These are phyloP conservation scores for Sinonovacula constricta DNA, from an alignment of 1,140 invertebrate species.

Conservation along the genomic window DNA sequence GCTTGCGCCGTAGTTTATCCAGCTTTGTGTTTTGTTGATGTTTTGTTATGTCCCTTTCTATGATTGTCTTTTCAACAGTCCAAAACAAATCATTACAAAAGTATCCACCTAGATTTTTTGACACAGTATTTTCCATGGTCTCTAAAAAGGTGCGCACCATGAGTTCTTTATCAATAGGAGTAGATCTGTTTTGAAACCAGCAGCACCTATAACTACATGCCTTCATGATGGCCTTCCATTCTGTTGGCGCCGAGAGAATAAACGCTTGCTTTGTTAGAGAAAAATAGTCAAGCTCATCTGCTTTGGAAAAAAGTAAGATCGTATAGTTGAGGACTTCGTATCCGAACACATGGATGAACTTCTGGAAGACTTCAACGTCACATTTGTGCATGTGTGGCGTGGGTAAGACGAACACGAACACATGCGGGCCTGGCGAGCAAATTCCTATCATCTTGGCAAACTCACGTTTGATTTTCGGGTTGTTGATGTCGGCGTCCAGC, in stretches of 20 bases:
- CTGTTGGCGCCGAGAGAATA: constrained; percentile 38
- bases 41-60: constrained; percentile 32
- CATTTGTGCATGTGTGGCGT: constrained; percentile 51
- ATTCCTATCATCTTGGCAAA: constrained; percentile 47
- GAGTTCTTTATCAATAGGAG: constrained; percentile 44
- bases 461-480: constrained; percentile 41
- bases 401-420: constrained; percentile 50
- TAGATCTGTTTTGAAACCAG: constrained; percentile 48
- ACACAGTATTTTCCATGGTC: constrained; percentile 41
- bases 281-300: constrained; percentile 49
- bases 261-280: constrained; percentile 51
- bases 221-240: constrained; percentile 53
- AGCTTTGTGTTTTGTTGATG: constrained; percentile 35
- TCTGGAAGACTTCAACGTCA: constrained; percentile 51
- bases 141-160: constrained; percentile 50
- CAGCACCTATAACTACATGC: constrained; percentile 41
- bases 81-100: constrained; percentile 48
- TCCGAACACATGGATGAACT: constrained; percentile 51
- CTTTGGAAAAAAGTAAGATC: constrained; percentile 41
- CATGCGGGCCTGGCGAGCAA: constrained; percentile 45
- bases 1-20: constrained; percentile 24
- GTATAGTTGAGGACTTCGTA: constrained; percentile 44
- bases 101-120: constrained; percentile 45
- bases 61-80: constrained; percentile 45
- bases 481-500: constrained; percentile 38